These are phyloP conservation scores for Podilymbus podiceps DNA, from an alignment of 2,113 vertebrate genomes.

Conservation along the genomic window DNA sequence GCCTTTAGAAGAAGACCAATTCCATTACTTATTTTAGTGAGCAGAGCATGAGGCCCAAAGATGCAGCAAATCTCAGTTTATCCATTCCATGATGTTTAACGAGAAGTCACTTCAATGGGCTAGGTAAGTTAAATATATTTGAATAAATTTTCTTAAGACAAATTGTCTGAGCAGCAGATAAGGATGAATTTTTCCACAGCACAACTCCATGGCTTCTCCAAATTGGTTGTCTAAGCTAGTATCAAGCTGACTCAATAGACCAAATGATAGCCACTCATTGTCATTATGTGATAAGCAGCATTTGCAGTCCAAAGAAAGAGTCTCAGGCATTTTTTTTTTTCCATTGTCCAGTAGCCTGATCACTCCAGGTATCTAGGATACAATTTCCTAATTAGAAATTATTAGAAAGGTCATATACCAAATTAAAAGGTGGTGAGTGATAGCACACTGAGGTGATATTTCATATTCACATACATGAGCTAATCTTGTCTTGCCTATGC, in stretches of 20 bases:
- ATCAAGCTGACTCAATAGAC: background rate
- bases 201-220: background rate
- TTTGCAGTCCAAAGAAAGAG: background rate
- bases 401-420: background rate
- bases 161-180: background rate
- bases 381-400: conserved; percentile 21
- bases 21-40: background rate
- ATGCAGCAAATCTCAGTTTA: background rate
- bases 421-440: conserved; percentile 27
- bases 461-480: background rate
- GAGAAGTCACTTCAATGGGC: background rate
- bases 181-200: background rate
- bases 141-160: background rate
- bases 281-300: background rate
- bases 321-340: background rate
- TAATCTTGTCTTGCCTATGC: background rate
- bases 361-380: background rate
- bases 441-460: background rate
- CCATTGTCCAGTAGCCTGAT: background rate
- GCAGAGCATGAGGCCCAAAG: background rate
- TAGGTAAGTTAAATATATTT: background rate
- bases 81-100: background rate
- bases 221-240: background rate
- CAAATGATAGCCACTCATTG: background rate
- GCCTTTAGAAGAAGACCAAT: background rate